phyloP scores from a whole-genome alignment of 2,888 invertebrate species.

The Drosophila mayaguana region DNA sequence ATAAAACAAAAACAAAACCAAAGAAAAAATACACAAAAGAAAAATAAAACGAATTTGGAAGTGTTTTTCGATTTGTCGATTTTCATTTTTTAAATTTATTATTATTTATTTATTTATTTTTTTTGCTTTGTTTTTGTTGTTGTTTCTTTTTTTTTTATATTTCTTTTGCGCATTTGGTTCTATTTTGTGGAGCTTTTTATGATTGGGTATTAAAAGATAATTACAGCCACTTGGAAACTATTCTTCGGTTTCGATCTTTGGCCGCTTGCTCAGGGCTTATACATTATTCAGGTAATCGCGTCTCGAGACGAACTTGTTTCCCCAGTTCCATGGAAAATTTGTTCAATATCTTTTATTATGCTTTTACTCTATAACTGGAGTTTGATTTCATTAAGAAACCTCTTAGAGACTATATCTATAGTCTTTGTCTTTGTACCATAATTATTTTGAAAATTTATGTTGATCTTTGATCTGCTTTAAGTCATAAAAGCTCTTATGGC shows the following conservation, averaged over 20 bases:
- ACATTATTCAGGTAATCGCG: conserved; percentile 14
- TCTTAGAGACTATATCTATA: no score
- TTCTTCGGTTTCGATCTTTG: not conserved
- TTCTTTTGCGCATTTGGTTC: conserved; percentile 64
- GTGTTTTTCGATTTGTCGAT: no score
- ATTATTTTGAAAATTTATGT: not conserved
- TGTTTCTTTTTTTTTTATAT: conserved; percentile 9
- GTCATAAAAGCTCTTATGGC: not conserved
- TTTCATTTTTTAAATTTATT: no score
- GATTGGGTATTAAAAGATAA: conserved; percentile 41
- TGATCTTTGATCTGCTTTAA: not conserved
- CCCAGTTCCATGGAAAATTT: conserved; percentile 31
- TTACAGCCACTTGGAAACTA: conserved; percentile 35
- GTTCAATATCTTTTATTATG: not conserved
- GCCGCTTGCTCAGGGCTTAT: conserved; percentile 1
- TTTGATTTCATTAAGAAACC: no score
- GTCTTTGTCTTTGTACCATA: not conserved
- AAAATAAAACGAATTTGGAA: no score
- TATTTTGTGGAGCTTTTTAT: conserved; percentile 30
- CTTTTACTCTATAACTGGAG: no score
- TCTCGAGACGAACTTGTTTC: conserved; percentile 39
- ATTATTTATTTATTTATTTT: not conserved
- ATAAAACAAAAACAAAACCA: not conserved
- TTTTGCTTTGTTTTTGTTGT: not conserved
- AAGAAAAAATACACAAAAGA: not conserved